Base-by-base conservation (phyloP, 2,113 vertebrate species). In the Dissostichus mawsoni region DNA sequence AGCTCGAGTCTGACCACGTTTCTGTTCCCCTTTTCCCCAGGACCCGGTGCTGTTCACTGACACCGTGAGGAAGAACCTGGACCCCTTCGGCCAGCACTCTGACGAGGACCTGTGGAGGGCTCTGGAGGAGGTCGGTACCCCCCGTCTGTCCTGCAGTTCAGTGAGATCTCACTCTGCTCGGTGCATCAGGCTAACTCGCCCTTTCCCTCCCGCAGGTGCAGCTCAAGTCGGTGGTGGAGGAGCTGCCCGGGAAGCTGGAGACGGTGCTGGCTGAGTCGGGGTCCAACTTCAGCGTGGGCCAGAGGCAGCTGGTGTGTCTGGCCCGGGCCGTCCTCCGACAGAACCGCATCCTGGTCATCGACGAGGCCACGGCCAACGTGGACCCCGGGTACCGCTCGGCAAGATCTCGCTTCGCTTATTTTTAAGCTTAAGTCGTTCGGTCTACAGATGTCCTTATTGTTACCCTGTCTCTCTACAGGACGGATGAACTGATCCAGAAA, bases 321-420 rank as follows among this genome's bases (percentile, higher is more conserved):
- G 98, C 97, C 83, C 93, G 98, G 83, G 97, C 98, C 6, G 89
- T 98, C 91, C 96, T 99, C 87, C 97, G 96, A 95, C 97, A 96
- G 94, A 99, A 98, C 78, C 95, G 92, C 89, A 97, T 99, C 91
- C 94, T 99, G 89, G 96, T 99, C 89, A 96, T 99, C 6, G 97
- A 99, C 16, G 98, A 99, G 94, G 98, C 98, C 62, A 99, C 98
- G 2, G 98, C 98, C 79, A 99, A 99, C 83, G 97, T 99, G 82
- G 98, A 99, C 81, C 97, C 95, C 74, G 91, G 92, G 94, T 96
- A 82, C 36, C 1, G 36, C 57, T 41, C 36, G 36, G 36, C 36
- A 8, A 41, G 36, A 41, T 8, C 36, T 41, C 5, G 36, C 36
- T 7, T 41, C 5, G 36, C 36, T 41, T 41, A 5, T 41, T 41